Conservation (phyloP, 2,888 invertebrate species). For the Tupiocoris notatus region DNA sequence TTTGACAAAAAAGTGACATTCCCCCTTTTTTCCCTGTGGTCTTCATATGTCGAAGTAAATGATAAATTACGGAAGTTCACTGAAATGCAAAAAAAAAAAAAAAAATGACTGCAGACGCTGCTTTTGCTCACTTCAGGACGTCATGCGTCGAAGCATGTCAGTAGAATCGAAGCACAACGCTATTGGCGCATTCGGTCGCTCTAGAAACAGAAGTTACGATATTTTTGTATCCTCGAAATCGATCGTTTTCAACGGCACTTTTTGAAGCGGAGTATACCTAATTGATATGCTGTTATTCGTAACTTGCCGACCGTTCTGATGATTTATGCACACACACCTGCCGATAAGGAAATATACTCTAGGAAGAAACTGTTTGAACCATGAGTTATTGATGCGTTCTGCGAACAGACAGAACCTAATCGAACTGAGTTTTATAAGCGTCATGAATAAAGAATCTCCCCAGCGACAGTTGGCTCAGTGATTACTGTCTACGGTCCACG, state of each 20-base stretch:
- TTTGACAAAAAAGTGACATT: too few relatives aligned
- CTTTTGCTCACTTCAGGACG: too few relatives aligned
- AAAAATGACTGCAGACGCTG: too few relatives aligned
- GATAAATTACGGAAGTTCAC: too few relatives aligned
- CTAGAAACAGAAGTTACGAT: too few relatives aligned
- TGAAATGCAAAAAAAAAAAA: too few relatives aligned
- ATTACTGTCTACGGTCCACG: conserved; percentile 25
- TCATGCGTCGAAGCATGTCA: too few relatives aligned
- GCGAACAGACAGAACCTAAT: background rate
- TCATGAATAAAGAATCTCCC: conserved; percentile 27
- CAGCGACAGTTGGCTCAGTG: conserved; percentile 24
- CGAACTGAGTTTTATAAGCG: background rate
- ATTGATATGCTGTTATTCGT: background rate
- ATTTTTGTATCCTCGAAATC: too few relatives aligned
- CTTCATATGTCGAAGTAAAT: too few relatives aligned
- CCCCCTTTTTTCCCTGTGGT: too few relatives aligned
- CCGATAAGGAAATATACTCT: conserved; percentile 1
- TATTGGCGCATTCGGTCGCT: too few relatives aligned
- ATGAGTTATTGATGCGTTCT: conserved; percentile 24
- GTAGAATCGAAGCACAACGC: too few relatives aligned
- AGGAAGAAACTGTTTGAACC: conserved; percentile 10
- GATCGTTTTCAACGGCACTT: background rate
- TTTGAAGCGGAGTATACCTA: background rate
- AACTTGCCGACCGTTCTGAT: background rate
- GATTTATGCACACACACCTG: conserved; percentile 2